Percentiles rank a stretch among this genome's conserved stretches.
These are phyloP conservation scores for Idaea aversata DNA, from an alignment of 2,888 invertebrate species.

Conservation along the genomic window DNA sequence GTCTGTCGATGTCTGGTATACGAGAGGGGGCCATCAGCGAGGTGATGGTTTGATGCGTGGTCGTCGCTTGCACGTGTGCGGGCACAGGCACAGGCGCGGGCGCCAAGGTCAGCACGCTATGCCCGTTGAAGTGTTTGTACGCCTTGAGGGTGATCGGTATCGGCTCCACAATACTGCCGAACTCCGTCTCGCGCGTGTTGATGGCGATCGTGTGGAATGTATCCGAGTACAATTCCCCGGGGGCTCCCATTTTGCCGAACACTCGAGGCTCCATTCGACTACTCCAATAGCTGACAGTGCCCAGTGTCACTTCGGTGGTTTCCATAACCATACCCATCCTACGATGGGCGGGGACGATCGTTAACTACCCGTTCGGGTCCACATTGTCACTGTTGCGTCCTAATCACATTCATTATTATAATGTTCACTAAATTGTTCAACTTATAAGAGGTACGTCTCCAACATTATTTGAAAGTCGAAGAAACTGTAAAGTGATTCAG, in stretches of 20 bases:
- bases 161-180: slow-evolving; percentile 65
- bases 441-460: slow-evolving; percentile 27
- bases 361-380: slow-evolving; percentile 49
- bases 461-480: slow-evolving; percentile 24
- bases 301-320: slow-evolving; percentile 69
- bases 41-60: slow-evolving; percentile 31
- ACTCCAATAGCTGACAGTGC: slow-evolving; percentile 59
- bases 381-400: slow-evolving; percentile 47
- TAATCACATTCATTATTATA: slow-evolving; percentile 45
- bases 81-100: slow-evolving; percentile 43
- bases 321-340: slow-evolving; percentile 79
- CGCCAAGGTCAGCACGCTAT: slow-evolving; percentile 42
- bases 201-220: slow-evolving; percentile 66
- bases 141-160: slow-evolving; percentile 65
- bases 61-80: slow-evolving; percentile 31
- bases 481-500: slow-evolving; percentile 24
- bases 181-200: slow-evolving; percentile 69
- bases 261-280: slow-evolving; percentile 50
- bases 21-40: slow-evolving; percentile 45
- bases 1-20: slow-evolving; percentile 41
- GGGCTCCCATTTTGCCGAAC: slow-evolving; percentile 63
- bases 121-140: slow-evolving; percentile 55
- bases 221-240: slow-evolving; percentile 59
- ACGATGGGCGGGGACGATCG: slow-evolving; percentile 48
- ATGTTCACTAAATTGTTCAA: slow-evolving; percentile 19